Base-by-base conservation (phyloP, 2,888 invertebrate genomes). In the Dasypolia templi region DNA sequence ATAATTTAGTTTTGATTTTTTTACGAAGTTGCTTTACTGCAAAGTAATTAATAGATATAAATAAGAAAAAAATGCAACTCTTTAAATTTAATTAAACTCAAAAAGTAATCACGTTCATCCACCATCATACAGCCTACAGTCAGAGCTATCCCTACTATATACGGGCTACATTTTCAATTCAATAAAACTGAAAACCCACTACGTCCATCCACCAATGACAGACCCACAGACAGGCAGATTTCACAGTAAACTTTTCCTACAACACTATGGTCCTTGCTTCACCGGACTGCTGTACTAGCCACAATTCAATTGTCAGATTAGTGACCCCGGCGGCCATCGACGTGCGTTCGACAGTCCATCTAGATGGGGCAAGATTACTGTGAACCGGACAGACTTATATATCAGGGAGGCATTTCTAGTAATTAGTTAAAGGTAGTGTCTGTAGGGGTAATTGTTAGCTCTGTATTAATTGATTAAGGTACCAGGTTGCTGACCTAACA, bases 291-390 rank as follows among this genome's bases (percentile, higher is more conserved):
- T 11, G 51, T 3, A 32, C 53, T 29, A 9, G 17, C 84, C 80
- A 74, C 84, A 73, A 67, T 79, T 83, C 72, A 42, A 9, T 70
- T 79, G 84, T 83, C 81, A 35, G 84, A 67, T 81, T 79, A 81
- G 17, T 7, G 32, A n/a, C n/a, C 35, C 19, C 58, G 32, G 61
- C 26, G 17, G 32, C 63, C 46, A 26, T 17, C 0, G 83, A 55
- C 84, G 4, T 79, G 80, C 29, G 84, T 61, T 29, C 56, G 66
- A 74, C 74, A 46, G 69, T 39, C 39, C n/a, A 46, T 74, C 80
- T 63, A 62, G 80, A 79, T 83, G 59, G 6, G 62, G 44, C 59
- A 83, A 73, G 79, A 74, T 83, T 66, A 59, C 66, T 29, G 49
- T 22, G 77, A 66, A n/a, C 26, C 32, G 26, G 2, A 44, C n/a